Conservation (phyloP, 2,113 vertebrate genomes). For the Heliornis fulica region DNA sequence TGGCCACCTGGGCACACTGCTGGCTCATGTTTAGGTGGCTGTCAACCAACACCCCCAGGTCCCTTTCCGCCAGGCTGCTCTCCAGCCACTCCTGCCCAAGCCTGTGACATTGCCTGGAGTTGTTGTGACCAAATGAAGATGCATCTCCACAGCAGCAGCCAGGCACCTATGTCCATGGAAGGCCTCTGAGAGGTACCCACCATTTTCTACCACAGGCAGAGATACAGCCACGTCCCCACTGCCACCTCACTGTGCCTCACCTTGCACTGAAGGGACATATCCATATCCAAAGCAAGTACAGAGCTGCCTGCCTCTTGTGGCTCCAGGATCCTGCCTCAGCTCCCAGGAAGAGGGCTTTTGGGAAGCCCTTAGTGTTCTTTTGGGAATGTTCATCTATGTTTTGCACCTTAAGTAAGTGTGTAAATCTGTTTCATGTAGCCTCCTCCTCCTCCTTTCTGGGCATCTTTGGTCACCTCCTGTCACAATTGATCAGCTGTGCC, state of each 20-base stretch:
- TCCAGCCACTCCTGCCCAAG: too few species aligned
- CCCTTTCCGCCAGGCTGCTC: too few species aligned
- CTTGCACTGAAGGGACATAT: neutral
- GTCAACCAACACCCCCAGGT: too few species aligned
- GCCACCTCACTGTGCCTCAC: neutral
- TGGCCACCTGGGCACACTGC: too few species aligned
- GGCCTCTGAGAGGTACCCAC: neutral
- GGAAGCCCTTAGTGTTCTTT: neutral
- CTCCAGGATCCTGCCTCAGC: neutral
- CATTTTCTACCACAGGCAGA: neutral
- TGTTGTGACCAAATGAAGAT: too few species aligned
- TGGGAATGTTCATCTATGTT: neutral
- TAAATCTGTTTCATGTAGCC: neutral
- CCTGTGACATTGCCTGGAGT: too few species aligned
- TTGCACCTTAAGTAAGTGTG: neutral
- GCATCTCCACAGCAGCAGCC: neutral
- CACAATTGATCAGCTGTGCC: neutral
- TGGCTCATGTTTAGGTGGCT: too few species aligned
- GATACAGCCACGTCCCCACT: too few species aligned
- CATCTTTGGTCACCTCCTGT: neutral
- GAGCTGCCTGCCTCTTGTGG: neutral
- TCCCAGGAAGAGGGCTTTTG: neutral
- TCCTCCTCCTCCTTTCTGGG: neutral
- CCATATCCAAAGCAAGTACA: neutral
- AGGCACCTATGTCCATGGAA: fast-evolving